Base-by-base conservation (phyloP, 2,888 invertebrate species). In the Palloptera scutellata region DNA sequence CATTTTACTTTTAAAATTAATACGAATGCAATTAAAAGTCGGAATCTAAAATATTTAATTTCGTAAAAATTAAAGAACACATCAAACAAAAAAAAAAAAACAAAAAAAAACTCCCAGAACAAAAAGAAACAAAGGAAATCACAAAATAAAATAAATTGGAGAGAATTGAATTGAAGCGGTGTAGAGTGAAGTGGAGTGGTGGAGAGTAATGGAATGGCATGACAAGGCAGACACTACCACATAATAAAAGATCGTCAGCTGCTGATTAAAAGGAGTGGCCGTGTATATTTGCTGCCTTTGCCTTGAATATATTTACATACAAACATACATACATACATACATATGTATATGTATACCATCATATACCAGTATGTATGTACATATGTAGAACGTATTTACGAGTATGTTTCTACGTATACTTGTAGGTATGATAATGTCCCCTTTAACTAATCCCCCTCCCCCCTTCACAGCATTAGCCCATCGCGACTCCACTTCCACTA, bases 201-300 rank as follows among this genome's bases (percentile, higher is more conserved):
- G 53, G 65, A 13, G 17, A 11, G 41, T 15, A 40, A 4, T 52
- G 53, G 12, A 12, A 4, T 42, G 20, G 59, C 59, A 41, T 20
- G 59, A 48, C n/a, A 45, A 15, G 40, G n/a, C 61, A 52, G 30
- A 20, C 54, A 42, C 54, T 15, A 64, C 40, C 67, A 64, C 71
- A 76, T 76, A 78, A 77, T 78, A 76, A 77, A 77, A 77, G 76
- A 77, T 78, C 78, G 75, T 73, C 76, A 76, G 70, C 72, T 68
- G 73, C 69, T 75, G 78, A 75, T 78, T 77, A 76, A 72, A 70
- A 70, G 77, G 77, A 76, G 77, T 77, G 77, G 67, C 77, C 73
- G 61, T 17, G 6, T 30, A 30, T 30, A 30, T 30, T 30, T 30
- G 30, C 6, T 30, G 45, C 51, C 66, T 52, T 11, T 60, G 60